Conservation (phyloP, 2,888 invertebrate species). For the Psococerastis gibbosa region DNA sequence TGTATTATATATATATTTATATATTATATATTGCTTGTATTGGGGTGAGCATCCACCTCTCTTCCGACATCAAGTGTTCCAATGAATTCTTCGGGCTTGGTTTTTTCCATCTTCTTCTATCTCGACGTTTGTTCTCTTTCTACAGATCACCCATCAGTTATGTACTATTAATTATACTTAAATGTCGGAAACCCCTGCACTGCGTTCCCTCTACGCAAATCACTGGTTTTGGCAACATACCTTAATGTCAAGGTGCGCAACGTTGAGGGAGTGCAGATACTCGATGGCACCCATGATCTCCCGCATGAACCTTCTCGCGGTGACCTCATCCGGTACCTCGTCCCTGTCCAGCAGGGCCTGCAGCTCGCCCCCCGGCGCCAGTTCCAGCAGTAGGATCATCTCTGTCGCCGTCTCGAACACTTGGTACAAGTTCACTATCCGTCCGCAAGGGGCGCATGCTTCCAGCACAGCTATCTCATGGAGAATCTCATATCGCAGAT, state of each 20-base stretch:
- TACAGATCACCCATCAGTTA: too few species aligned
- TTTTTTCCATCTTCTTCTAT: too few species aligned
- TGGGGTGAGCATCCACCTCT: too few species aligned
- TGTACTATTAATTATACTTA: too few species aligned
- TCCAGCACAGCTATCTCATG: conserved; percentile 36
- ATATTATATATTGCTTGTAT: too few species aligned
- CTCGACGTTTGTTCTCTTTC: too few species aligned
- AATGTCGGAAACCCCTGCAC: too few species aligned
- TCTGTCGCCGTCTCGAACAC: conserved; percentile 37
- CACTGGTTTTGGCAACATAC: too few species aligned
- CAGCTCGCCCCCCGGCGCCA: conserved; percentile 41
- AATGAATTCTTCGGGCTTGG: too few species aligned
- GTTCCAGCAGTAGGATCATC: conserved; percentile 37
- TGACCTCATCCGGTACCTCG: conserved; percentile 31
- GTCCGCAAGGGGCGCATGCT: conserved; percentile 30
- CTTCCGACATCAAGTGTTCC: too few species aligned
- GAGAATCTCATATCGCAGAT: conserved; percentile 31
- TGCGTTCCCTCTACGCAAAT: too few species aligned
- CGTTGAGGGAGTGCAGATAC: conserved; percentile 36
- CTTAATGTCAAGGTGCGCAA: conserved; percentile 43
- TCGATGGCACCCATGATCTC: conserved; percentile 38
- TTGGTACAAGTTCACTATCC: conserved; percentile 36
- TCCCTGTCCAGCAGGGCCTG: conserved; percentile 36
- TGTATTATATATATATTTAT: too few species aligned
- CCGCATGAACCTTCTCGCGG: conserved; percentile 32